Base-by-base conservation (phyloP, 2,113 vertebrate species). In the Paradoxurus hermaphroditus region DNA sequence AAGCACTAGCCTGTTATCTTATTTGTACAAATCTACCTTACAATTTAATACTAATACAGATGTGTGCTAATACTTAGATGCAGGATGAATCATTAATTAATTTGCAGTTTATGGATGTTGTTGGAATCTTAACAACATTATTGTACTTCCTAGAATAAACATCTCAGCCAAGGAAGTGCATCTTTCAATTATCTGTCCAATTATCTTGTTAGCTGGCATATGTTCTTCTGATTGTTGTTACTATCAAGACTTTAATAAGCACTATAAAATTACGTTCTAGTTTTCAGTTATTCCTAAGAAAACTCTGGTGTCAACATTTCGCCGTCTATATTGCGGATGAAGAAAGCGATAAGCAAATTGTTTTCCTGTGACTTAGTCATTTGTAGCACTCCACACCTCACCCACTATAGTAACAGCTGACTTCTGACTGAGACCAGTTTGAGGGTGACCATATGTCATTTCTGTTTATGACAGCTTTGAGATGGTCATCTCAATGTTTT, bases 101-200 rank as follows among this genome's bases (percentile, higher is more conserved):
- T 93, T 82, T 92, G 46, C 75, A 81, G 56, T 97, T 95, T 90
- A 95, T 72, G 46, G 16, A 63, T 87, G 59, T 31, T 96, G 79
- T 85, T 87, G 49, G n/a, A 46, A 77, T 93, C 67, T 97, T 87
- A 94, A 67, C 51, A 96, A 94, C 39, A 79, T 81, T 90, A 79
- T 94, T 97, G 56, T 90, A 85, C 18, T 27, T 94, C 25, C 89
- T 44, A 79, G 31, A 84, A 62, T 87, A 96, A 95, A 95, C 84
- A 95, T 21, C 87, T 51, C 51, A 90, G 51, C 51, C 75, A 81
- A 93, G 84, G 73, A 98, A 96, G 59, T n/a, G 70, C 75, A 90
- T 97, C 31, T 90, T 90, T 59, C 90, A 95, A 95, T 97, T 95
- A 84, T 93, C 82, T 91, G 29, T 79, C 49, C 21, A 97, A 97